phyloP scores from a whole-genome alignment of 2,113 vertebrate species.

The Sturnus vulgaris region DNA sequence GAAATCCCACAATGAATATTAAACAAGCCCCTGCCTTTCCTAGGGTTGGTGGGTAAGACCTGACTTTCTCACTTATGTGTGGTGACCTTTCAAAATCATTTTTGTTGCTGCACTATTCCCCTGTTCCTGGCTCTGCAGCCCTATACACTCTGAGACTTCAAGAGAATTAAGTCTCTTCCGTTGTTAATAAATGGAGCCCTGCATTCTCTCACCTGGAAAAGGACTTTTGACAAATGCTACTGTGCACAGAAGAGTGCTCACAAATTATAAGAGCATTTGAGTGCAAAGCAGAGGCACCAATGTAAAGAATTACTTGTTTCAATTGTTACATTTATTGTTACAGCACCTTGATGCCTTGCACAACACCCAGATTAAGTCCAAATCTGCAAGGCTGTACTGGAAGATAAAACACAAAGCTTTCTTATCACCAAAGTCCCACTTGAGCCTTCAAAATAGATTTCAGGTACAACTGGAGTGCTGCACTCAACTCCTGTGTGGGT shows the following conservation, averaged over 20 bases:
- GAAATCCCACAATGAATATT: constrained; percentile 16
- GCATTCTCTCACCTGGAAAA: background rate
- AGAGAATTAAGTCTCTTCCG: background rate
- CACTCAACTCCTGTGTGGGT: background rate
- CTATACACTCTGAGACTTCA: background rate
- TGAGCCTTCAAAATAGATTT: background rate
- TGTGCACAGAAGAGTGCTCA: background rate
- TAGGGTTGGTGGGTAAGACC: background rate
- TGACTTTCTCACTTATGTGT: background rate
- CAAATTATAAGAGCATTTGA: background rate
- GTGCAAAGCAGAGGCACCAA: background rate
- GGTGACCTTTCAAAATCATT: background rate
- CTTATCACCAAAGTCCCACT: background rate
- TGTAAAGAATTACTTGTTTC: background rate
- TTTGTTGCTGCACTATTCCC: background rate
- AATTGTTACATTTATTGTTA: background rate
- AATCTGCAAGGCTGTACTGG: background rate
- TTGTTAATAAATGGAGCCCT: background rate
- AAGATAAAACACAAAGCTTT: constrained; percentile 27
- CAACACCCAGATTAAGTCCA: background rate
- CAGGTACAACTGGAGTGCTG: background rate
- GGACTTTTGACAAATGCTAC: background rate
- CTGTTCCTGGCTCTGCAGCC: background rate
- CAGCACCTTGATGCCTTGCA: background rate
- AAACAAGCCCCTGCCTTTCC: background rate